These are phyloP conservation scores for Synergus umbraculus DNA, from an alignment of 2,888 invertebrate species.

Conservation along the genomic window DNA sequence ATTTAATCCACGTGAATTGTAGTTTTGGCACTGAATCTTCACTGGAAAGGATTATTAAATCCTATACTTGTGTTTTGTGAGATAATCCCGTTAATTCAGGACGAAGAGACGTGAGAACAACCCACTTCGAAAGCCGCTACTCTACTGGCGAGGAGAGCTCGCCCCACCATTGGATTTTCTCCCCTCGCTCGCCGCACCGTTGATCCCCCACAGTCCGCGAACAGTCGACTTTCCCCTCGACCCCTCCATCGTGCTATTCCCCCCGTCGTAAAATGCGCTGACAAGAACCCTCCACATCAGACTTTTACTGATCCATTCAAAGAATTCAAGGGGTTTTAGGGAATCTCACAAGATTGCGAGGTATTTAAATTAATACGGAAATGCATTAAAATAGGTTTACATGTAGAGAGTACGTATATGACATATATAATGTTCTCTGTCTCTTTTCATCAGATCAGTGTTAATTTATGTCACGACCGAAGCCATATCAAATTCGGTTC, in stretches of 20 bases:
- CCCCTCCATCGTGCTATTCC: conserved; percentile 54
- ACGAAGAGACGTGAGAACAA: conserved; percentile 47
- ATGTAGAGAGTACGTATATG: too few relatives aligned
- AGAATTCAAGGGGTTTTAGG: too few relatives aligned
- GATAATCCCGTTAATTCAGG: conserved; percentile 31
- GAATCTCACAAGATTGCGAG: too few relatives aligned
- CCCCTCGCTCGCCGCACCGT: conserved; percentile 58
- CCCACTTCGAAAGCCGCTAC: conserved; percentile 76
- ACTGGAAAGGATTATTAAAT: not conserved
- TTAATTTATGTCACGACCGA: too few relatives aligned
- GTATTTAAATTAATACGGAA: too few relatives aligned
- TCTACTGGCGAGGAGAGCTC: conserved; percentile 71
- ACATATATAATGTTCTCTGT: too few relatives aligned
- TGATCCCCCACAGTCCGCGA: conserved; percentile 33
- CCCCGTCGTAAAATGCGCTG: conserved; percentile 57
- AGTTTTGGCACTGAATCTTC: conserved; percentile 21
- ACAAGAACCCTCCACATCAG: conserved; percentile 43
- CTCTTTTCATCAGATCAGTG: too few relatives aligned
- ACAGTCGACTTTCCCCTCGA: conserved; percentile 38
- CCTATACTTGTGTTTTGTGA: not conserved
- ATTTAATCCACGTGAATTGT: conserved; percentile 18
- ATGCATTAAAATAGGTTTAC: too few relatives aligned
- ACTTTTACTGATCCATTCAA: too few relatives aligned
- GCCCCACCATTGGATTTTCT: conserved; percentile 52
- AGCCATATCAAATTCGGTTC: too few relatives aligned